phyloP scores from a whole-genome alignment of 2,888 invertebrate genomes.

The Pelosia muscerda region DNA sequence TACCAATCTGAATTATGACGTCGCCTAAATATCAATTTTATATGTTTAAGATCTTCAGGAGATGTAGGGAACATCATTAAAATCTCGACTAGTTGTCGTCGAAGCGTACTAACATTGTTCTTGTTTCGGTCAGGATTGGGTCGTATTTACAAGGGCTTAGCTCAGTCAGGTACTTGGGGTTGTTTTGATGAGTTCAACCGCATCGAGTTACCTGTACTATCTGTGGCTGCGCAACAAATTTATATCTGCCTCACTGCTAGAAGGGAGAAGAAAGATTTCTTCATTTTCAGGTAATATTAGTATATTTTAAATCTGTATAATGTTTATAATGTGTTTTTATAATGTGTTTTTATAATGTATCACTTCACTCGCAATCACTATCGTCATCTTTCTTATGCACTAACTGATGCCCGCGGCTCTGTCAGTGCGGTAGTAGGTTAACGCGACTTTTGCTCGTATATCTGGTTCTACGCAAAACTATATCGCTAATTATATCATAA shows the following conservation, averaged over 20 bases:
- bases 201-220: constrained; percentile 95
- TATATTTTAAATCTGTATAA: neutral
- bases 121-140: constrained; percentile 80
- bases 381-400: neutral
- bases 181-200: constrained; percentile 98
- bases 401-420: neutral
- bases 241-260: constrained; percentile 89
- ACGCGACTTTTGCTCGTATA: too few species aligned
- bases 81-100: too few species aligned
- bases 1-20: too few species aligned
- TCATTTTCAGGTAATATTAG: constrained; percentile 86
- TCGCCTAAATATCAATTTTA: too few species aligned
- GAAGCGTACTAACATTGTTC: neutral
- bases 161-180: constrained; percentile 96
- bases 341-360: too few species aligned
- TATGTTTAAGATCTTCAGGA: too few species aligned
- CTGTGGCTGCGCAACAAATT: constrained; percentile 97
- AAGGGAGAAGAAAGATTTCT: constrained; percentile 87
- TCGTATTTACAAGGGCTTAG: constrained; percentile 92
- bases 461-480: too few species aligned
- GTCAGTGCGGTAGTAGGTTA: too few species aligned
- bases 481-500: too few species aligned
- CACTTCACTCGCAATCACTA: neutral
- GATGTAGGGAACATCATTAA: too few species aligned
- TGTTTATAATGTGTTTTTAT: too few species aligned